Evolutionary conservation across 1,140 invertebrate species (phyloP), one percentile per base, ranked within the genome.

Genomic region (Matsumurasca onukii): DNA sequence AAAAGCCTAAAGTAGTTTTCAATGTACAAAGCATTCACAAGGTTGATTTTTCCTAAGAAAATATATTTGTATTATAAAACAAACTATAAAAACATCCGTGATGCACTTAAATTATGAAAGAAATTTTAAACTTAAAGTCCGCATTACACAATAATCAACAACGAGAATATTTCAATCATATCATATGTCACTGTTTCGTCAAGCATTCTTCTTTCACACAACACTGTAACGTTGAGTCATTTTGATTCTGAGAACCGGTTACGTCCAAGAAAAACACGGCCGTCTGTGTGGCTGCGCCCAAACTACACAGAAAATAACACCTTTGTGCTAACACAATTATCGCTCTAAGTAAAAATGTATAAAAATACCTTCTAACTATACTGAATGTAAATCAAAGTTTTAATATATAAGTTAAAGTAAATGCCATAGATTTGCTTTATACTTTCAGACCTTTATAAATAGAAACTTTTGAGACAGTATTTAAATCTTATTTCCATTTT

Each of bases 51-150:
- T 52, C 49, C 49, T 52, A 52, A 20, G 9, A 52, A 52, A 52
- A 52, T 52, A 52, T 52, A 52, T n/a, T n/a, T n/a, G n/a, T 52
- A 52, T 52, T 52, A 52, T 52, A 52, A 52, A 52, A 52, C 22
- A 15, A 52, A 15, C 49, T 52, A 52, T 52, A 52, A 52, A 52
- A 17, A 52, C 49, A 52, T 52, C 49, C 22, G 49, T 52, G 49
- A 52, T 52, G 49, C 49, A 52, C 49, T 5, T 52, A 52, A 52
- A 52, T 52, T 17, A 52, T 5, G 22, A 52, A 52, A 17, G 49
- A 52, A 52, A 52, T 52, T 12, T 15, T 5, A 5, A 52, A 52
- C 49, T 52, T 52, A 17, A 52, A 52, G 49, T 12, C 22, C 49
- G 49, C 49, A 52, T 15, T 52, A 52, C 22, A 52, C 20, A 52